Evolutionary conservation across 2,113 vertebrate genomes (phyloP).

Genomic region (Trematomus loennbergii): DNA sequence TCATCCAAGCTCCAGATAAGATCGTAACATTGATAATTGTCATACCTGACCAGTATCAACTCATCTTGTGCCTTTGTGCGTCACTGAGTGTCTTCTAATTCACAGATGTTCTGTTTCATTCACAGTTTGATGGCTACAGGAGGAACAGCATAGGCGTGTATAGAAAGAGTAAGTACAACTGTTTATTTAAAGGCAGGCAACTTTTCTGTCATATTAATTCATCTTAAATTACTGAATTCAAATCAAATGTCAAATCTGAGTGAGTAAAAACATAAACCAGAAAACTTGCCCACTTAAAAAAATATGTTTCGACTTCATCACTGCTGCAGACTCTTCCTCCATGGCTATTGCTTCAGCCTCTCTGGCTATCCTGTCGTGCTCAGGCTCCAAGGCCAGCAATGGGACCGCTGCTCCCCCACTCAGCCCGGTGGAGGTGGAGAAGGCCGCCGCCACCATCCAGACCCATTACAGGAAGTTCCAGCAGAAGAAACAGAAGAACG

Average conservation of each 20-base stretch:
- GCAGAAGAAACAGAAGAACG: constrained; percentile 86
- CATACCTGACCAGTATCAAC: background rate
- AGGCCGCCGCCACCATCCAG: constrained; percentile 88
- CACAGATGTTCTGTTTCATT: constrained; percentile 11
- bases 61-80: background rate
- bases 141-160: constrained; percentile 83
- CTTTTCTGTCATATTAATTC: constrained; percentile 13
- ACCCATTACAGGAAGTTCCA: constrained; percentile 88
- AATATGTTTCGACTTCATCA: constrained; percentile 48
- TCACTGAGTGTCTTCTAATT: constrained; percentile 16
- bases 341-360: constrained; percentile 61
- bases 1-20: constrained; percentile 8
- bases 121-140: constrained; percentile 73
- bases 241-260: constrained; percentile 7
- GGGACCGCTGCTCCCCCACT: constrained; percentile 58
- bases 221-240: constrained; percentile 12
- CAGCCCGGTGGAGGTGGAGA: constrained; percentile 74
- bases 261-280: constrained; percentile 2
- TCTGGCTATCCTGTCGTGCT: constrained; percentile 66
- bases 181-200: constrained; percentile 13
- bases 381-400: constrained; percentile 74
- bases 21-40: constrained; percentile 16
- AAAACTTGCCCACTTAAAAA: constrained; percentile 42
- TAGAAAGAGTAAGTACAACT: constrained; percentile 79
- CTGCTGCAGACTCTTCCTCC: constrained; percentile 60